Conservation (phyloP, 1,140 invertebrate genomes). For the Anoplophora glabripennis region DNA sequence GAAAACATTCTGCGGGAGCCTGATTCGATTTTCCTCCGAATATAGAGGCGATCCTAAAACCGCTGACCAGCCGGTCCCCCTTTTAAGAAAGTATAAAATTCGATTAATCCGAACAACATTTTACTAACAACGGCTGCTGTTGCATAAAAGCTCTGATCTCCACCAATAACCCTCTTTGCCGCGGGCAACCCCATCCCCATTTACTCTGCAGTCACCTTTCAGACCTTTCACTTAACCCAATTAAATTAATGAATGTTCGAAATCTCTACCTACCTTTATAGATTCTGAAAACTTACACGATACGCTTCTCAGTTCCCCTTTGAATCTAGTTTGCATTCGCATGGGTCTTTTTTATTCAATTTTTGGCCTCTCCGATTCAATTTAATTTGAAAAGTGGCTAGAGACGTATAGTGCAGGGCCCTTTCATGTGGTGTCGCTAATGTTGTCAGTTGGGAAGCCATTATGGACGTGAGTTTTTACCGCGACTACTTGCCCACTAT, state of each 20-base stretch:
- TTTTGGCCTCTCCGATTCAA: neutral
- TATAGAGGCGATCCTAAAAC: slow-evolving; percentile 28
- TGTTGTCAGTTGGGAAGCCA: too few species aligned
- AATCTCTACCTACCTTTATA: slow-evolving; percentile 32
- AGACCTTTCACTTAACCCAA: slow-evolving; percentile 36
- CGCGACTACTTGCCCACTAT: too few species aligned
- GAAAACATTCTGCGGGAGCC: slow-evolving; percentile 26
- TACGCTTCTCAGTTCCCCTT: slow-evolving; percentile 7
- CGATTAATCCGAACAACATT: slow-evolving; percentile 37
- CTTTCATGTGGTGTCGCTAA: too few species aligned
- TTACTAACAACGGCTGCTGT: slow-evolving; percentile 23
- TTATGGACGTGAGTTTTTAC: too few species aligned
- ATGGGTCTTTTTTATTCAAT: neutral
- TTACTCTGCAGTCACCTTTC: slow-evolving; percentile 11
- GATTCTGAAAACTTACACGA: slow-evolving; percentile 22
- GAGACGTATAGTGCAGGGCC: too few species aligned
- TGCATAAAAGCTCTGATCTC: slow-evolving; percentile 34
- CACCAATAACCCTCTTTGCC: slow-evolving; percentile 25
- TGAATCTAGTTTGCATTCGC: slow-evolving; percentile 24
- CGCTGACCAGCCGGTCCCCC: slow-evolving; percentile 32
- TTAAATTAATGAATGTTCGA: slow-evolving; percentile 37
- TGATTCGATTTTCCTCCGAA: slow-evolving; percentile 35
- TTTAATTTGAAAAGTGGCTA: neutral
- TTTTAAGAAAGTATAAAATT: slow-evolving; percentile 39
- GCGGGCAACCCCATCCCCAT: neutral